Evolutionary conservation across 2,888 invertebrate species (phyloP).

Genomic region (Merodon equestris): DNA sequence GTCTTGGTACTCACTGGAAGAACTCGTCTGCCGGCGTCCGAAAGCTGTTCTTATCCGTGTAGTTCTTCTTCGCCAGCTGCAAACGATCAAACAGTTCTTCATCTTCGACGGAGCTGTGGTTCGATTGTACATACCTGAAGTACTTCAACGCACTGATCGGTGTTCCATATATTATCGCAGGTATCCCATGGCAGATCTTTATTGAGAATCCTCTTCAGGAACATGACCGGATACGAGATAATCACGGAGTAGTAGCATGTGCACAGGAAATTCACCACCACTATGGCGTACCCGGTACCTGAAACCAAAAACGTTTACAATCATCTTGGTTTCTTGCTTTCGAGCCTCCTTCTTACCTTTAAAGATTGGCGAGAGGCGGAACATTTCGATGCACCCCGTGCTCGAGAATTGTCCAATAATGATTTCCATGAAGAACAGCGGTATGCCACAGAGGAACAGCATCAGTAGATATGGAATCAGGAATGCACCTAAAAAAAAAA

Average conservation of each 20-base stretch:
- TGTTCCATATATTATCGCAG: constrained; percentile 91
- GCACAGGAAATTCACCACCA: constrained; percentile 89
- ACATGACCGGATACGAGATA: constrained; percentile 90
- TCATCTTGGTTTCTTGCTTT: neutral
- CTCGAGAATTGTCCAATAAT: constrained; percentile 91
- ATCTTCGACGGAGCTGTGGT: no score
- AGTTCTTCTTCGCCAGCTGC: constrained; percentile 69
- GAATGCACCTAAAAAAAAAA: constrained; percentile 82
- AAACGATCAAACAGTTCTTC: neutral
- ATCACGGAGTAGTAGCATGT: constrained; percentile 92
- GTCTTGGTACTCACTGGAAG: constrained; percentile 83
- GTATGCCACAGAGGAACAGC: constrained; percentile 89
- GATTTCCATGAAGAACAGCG: constrained; percentile 92
- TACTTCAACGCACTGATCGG: constrained; percentile 82
- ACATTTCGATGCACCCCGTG: constrained; percentile 89
- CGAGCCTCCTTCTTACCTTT: constrained; percentile 83
- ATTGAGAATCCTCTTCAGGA: constrained; percentile 84
- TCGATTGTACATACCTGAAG: constrained; percentile 71
- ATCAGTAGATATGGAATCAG: constrained; percentile 91
- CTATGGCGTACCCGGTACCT: constrained; percentile 92
- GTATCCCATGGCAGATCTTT: constrained; percentile 87
- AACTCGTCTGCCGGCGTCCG: constrained; percentile 89
- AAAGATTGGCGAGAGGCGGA: constrained; percentile 89
- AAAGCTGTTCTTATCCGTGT: constrained; percentile 69
- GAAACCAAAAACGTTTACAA: constrained; percentile 41